A percentile compares a stretch with the other conserved stretches of the same genome.
phyloP scores from a whole-genome alignment of 2,888 invertebrate species.

The Temnothorax unifasciatus region DNA sequence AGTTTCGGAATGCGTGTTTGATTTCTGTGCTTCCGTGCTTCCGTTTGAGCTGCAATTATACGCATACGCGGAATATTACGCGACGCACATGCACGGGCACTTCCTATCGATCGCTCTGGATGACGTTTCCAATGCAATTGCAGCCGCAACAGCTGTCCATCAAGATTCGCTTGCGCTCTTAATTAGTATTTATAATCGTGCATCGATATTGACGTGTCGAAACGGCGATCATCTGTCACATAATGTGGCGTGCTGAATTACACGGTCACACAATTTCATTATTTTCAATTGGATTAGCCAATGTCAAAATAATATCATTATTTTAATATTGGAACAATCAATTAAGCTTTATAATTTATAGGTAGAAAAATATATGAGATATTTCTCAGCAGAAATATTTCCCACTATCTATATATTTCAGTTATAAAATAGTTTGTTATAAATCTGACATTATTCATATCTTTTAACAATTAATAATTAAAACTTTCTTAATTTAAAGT shows the following conservation, averaged over 20 bases:
- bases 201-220: slow-evolving; percentile 54
- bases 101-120: slow-evolving; percentile 7
- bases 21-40: slow-evolving; percentile 15
- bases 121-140: slow-evolving; percentile 63
- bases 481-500: too few species aligned
- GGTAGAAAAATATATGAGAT: not conserved
- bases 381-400: not conserved
- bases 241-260: slow-evolving; percentile 43
- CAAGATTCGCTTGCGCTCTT: slow-evolving; percentile 57
- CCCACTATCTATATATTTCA: not conserved
- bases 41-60: slow-evolving; percentile 31
- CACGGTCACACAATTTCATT: slow-evolving; percentile 40
- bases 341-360: slow-evolving; percentile 6
- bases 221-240: slow-evolving; percentile 43
- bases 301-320: slow-evolving; percentile 39
- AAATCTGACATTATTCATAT: not conserved
- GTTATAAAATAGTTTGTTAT: not conserved
- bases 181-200: slow-evolving; percentile 71
- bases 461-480: not conserved
- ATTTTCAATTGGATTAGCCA: slow-evolving; percentile 47
- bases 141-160: slow-evolving; percentile 56
- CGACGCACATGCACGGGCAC: not conserved
- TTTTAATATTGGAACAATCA: slow-evolving; percentile 30
- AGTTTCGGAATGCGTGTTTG: slow-evolving; percentile 12
- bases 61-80: slow-evolving; percentile 3